phyloP scores from a whole-genome alignment of 2,888 invertebrate species.

The Tyria jacobaeae region DNA sequence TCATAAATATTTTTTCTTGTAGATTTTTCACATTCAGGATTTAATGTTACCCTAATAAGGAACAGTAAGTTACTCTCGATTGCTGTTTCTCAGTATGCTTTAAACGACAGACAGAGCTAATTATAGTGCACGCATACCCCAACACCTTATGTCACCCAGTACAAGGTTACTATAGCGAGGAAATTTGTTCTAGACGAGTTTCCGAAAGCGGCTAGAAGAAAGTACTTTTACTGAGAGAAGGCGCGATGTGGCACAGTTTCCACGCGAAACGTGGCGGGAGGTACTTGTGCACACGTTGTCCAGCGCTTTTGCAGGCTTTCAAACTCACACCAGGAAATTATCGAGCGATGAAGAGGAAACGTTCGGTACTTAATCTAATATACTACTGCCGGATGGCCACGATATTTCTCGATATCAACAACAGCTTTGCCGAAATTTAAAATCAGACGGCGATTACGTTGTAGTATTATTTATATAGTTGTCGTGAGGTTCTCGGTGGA shows the following conservation, averaged over 20 bases:
- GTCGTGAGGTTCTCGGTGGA: too few species aligned
- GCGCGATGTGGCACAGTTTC: constrained; percentile 82
- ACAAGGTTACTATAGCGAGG: constrained; percentile 79
- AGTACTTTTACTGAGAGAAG: constrained; percentile 85
- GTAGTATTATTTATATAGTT: too few species aligned
- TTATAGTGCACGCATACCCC: constrained; percentile 70
- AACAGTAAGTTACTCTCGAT: constrained; percentile 48
- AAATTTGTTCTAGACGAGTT: constrained; percentile 80
- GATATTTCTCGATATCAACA: constrained; percentile 37
- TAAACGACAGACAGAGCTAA: constrained; percentile 69
- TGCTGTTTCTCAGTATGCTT: constrained; percentile 66
- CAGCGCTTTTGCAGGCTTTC: constrained; percentile 69
- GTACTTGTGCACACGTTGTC: constrained; percentile 44
- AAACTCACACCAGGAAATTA: constrained; percentile 67
- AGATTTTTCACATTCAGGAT: too few species aligned
- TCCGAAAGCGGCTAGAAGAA: constrained; percentile 85
- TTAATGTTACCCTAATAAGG: too few species aligned
- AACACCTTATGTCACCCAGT: constrained; percentile 79
- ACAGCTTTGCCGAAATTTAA: too few species aligned
- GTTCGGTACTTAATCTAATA: constrained; percentile 58
- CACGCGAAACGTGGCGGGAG: constrained; percentile 59
- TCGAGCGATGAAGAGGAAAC: constrained; percentile 61
- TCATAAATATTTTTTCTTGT: too few species aligned
- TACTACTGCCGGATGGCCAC: constrained; percentile 60
- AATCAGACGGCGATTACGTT: too few species aligned